Evolutionary conservation across 2,888 invertebrate species (phyloP).

Genomic region (Campopleginae sp.): DNA sequence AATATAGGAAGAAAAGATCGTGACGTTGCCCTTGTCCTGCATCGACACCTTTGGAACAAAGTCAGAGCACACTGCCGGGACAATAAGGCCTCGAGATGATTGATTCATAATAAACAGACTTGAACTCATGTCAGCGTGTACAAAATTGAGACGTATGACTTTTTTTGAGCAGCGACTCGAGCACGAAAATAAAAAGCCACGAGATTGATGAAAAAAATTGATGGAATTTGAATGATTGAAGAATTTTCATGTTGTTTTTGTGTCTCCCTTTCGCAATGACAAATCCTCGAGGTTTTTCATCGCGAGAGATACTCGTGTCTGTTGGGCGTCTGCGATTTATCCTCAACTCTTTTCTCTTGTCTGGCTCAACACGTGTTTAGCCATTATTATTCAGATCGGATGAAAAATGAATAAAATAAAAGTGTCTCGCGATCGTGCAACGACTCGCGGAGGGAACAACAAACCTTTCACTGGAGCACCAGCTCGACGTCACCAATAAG

Average conservation of each 20-base stretch:
- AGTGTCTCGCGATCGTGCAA: slow-evolving; percentile 4
- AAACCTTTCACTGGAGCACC: slow-evolving; percentile 41
- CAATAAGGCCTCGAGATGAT: neutral
- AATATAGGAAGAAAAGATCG: neutral
- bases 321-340: neutral
- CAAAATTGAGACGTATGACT: neutral
- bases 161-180: neutral
- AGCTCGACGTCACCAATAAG: slow-evolving; percentile 43
- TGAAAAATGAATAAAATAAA: slow-evolving; percentile 12
- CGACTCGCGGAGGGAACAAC: neutral
- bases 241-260: neutral
- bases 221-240: neutral
- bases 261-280: neutral
- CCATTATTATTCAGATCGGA: slow-evolving; percentile 17
- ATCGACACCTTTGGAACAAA: neutral
- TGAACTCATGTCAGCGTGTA: neutral
- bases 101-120: neutral
- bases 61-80: neutral
- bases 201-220: neutral
- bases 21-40: neutral
- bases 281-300: neutral
- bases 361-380: slow-evolving; percentile 18
- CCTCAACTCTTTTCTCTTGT: slow-evolving; percentile 19
- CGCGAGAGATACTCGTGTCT: neutral
- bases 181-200: neutral